Evolutionary conservation across 2,113 vertebrate genomes (phyloP).

Genomic region (Rhinoderma darwinii): DNA sequence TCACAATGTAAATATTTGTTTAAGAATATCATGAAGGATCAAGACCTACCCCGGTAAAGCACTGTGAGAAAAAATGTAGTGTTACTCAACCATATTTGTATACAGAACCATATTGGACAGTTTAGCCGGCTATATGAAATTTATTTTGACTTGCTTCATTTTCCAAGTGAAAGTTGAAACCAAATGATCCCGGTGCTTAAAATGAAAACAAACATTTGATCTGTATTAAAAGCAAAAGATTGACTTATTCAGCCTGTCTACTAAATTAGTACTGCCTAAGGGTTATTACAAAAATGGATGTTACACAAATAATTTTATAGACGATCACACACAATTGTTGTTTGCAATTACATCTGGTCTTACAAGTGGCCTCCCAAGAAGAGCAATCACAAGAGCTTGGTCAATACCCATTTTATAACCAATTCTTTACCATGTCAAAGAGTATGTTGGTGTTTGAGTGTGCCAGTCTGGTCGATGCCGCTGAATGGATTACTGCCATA

Average conservation of each 20-base stretch:
- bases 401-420: background rate
- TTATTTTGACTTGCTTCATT: slow-evolving; percentile 13
- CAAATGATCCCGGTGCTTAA: background rate
- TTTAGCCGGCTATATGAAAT: background rate
- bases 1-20: slow-evolving; percentile 45
- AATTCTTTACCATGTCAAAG: background rate
- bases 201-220: background rate
- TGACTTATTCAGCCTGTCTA: background rate
- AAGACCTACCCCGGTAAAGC: background rate
- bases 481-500: background rate
- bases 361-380: background rate
- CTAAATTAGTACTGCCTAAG: background rate
- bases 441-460: background rate
- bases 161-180: background rate
- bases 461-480: background rate
- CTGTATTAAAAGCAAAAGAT: background rate
- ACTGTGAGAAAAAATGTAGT: slow-evolving; percentile 17
- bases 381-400: background rate
- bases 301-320: background rate
- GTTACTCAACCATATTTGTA: background rate
- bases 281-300: background rate
- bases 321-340: background rate
- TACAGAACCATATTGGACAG: slow-evolving; percentile 8
- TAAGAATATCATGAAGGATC: background rate
- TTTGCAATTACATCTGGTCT: background rate